Base-by-base conservation (phyloP, 2,797 vertebrate genomes). In the Poliocrania exsul region DNA sequence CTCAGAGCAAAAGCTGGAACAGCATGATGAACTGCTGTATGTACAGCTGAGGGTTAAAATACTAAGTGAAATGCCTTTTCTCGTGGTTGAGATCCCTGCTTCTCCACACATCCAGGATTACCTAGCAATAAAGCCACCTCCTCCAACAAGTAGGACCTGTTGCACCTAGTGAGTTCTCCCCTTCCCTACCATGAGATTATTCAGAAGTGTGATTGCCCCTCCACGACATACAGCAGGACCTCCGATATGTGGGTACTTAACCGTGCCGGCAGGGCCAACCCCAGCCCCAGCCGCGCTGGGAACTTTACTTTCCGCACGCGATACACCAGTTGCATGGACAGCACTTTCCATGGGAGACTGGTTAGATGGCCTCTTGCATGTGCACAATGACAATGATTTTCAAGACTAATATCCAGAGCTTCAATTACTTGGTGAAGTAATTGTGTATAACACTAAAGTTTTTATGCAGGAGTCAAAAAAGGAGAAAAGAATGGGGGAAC, bases 11-110 rank as follows among this genome's bases (percentile, higher is more conserved):
- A 89, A 85, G 19, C 37, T 7, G 2, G 24, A 37, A 65, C n/a
- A 6, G 7, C 0, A 0, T 50, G 60, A 64, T 47, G 44, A 70
- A 28, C 28, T 0, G 0, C 25, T 29, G 1, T 9, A 11, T 2
- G 29, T 40, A 56, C 11, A 37, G 28, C 5, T 38, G 73, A 31
- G 38, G 16, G 14, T 66, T 35, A 29, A 54, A 58, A 51, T 49
- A 11, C 37, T 64, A 13, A 38, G 54, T 2, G 2, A 86, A 81
- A 66, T 25, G 18, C 15, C 11, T 74, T 66, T 35, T 42, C 47
- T 47, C 24, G 3, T 37, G 23, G 38, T 11, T 57, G 26, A 51
- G 17, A 18, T 33, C n/a, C 16, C 13, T 5, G 8, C 33, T 89
- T 33, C 61, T 78, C 75, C 31, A 3, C 51, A 81, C 18, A 46